phyloP scores from a whole-genome alignment of 2,797 vertebrate genomes.

The Characodon lateralis region DNA sequence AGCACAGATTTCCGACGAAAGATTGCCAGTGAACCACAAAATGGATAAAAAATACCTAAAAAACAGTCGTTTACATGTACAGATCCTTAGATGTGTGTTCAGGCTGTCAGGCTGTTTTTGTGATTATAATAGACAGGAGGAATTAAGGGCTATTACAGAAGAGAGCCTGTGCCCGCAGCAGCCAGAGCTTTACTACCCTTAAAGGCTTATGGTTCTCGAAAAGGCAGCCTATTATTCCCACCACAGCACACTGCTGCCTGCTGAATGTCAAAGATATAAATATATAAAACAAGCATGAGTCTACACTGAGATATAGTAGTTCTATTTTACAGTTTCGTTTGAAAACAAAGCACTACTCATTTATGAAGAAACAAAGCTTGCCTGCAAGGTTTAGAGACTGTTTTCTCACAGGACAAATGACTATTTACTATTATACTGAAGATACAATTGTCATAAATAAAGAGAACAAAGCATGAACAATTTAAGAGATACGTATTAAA shows the following conservation, averaged over 20 bases:
- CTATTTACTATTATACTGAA: constrained; percentile 14
- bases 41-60: background rate
- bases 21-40: background rate
- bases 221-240: constrained; percentile 60
- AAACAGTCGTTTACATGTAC: constrained; percentile 5
- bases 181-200: constrained; percentile 62
- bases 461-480: constrained; percentile 13
- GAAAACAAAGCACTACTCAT: constrained; percentile 31
- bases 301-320: constrained; percentile 30
- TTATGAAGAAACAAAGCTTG: constrained; percentile 13
- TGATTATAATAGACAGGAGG: constrained; percentile 74
- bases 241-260: constrained; percentile 58
- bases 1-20: background rate
- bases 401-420: constrained; percentile 16
- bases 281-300: constrained; percentile 53
- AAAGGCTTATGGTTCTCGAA: constrained; percentile 64
- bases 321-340: constrained; percentile 45
- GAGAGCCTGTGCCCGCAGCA: constrained; percentile 67
- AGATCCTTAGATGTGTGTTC: constrained; percentile 22
- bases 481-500: constrained; percentile 3
- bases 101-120: constrained; percentile 57
- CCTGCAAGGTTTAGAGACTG: constrained; percentile 9
- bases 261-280: constrained; percentile 56
- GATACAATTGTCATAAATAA: constrained; percentile 6
- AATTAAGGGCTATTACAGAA: constrained; percentile 76